These are phyloP conservation scores for Xestoiulus laeticollis DNA, from an alignment of 2,888 invertebrate species.

Conservation along the genomic window DNA sequence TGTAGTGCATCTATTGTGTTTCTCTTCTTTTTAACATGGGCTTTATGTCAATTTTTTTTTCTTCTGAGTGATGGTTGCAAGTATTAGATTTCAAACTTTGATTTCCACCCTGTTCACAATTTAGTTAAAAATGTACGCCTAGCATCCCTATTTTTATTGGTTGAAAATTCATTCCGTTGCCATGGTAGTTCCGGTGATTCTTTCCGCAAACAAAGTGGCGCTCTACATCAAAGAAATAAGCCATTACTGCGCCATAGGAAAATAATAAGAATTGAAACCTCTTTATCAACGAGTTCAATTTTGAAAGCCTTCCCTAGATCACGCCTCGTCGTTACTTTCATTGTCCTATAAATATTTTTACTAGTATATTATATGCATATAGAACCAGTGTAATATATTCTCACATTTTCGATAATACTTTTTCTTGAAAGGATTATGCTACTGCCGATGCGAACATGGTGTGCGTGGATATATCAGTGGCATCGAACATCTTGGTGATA, in stretches of 20 bases:
- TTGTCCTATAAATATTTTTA: slow-evolving; percentile 20
- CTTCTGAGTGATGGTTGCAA: not conserved
- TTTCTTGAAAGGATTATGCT: slow-evolving; percentile 12
- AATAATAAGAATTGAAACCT: slow-evolving; percentile 26
- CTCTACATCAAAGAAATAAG: slow-evolving; percentile 18
- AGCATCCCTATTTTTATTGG: not conserved
- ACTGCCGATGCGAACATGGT: not conserved
- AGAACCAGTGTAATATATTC: not conserved
- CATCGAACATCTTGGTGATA: not conserved
- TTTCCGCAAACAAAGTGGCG: slow-evolving; percentile 20
- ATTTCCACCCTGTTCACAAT: not conserved
- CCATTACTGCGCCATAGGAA: slow-evolving; percentile 3
- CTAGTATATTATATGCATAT: not conserved
- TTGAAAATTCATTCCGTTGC: slow-evolving; percentile 4
- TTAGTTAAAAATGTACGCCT: not conserved
- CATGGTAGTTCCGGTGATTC: slow-evolving; percentile 12
- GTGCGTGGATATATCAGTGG: not conserved
- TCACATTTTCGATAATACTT: not conserved
- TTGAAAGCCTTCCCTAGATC: slow-evolving; percentile 7
- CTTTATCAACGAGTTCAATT: slow-evolving; percentile 20
- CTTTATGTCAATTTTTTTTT: slow-evolving; percentile 9
- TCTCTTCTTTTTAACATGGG: slow-evolving; percentile 2
- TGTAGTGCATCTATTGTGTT: not conserved
- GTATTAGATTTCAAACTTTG: slow-evolving; percentile 19
- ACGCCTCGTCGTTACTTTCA: slow-evolving; percentile 11